Evolutionary conservation across 1,140 invertebrate genomes (phyloP).

Genomic region (Drosophila tropicalis): DNA sequence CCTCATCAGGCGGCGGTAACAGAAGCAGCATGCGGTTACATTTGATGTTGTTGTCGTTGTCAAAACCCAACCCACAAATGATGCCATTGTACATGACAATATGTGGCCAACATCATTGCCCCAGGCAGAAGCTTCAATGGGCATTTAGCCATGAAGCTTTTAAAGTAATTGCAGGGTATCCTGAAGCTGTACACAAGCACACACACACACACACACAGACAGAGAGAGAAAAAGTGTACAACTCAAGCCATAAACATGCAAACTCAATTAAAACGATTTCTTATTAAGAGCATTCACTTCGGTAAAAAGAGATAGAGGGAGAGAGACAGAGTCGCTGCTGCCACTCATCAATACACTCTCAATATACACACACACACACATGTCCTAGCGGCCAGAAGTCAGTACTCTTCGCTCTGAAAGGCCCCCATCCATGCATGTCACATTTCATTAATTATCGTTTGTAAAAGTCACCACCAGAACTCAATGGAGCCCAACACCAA

Average conservation of each 20-base stretch:
- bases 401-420: background rate
- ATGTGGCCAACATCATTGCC: slow-evolving; percentile 56
- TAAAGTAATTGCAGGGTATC: slow-evolving; percentile 50
- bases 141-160: slow-evolving; percentile 39
- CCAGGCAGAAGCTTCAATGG: slow-evolving; percentile 26
- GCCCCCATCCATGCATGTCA: slow-evolving; percentile 50
- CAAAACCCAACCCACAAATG: slow-evolving; percentile 62
- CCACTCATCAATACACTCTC: slow-evolving; percentile 68
- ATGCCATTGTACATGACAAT: slow-evolving; percentile 80
- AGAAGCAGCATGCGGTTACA: slow-evolving; percentile 73
- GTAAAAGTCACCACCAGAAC: slow-evolving; percentile 71
- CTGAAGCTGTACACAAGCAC: background rate
- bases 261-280: slow-evolving; percentile 83
- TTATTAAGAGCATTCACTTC: slow-evolving; percentile 77
- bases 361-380: slow-evolving; percentile 15
- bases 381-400: slow-evolving; percentile 21
- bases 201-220: slow-evolving; percentile 10
- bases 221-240: slow-evolving; percentile 26
- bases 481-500: background rate
- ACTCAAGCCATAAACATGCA: slow-evolving; percentile 81
- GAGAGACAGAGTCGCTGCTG: slow-evolving; percentile 31
- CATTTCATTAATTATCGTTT: slow-evolving; percentile 82
- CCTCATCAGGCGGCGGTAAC: slow-evolving; percentile 65
- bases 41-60: slow-evolving; percentile 58
- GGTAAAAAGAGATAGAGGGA: background rate